Base-by-base conservation (phyloP, 2,113 vertebrate species). In the Vanacampus margaritifer region DNA sequence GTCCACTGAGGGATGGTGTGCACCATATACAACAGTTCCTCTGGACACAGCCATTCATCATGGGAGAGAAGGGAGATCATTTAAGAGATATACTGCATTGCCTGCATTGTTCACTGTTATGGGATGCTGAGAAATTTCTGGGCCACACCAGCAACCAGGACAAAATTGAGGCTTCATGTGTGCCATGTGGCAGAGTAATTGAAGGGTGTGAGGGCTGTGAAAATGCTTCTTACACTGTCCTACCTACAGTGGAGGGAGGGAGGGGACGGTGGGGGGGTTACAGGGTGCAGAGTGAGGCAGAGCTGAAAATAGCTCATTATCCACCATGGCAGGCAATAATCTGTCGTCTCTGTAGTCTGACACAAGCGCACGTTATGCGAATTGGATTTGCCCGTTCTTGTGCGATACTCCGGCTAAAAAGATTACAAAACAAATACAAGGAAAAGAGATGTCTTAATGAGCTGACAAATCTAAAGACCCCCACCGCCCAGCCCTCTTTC, bases 401-500 rank as follows among this genome's bases (percentile, higher is more conserved):
- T 58, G 60, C 23, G 0, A 23, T 26, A 43, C 60, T 62, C 6
- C 0, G n/a, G 60, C 36, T 62, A 26, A 62, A 69, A n/a, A 72
- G 83, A 90, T 87, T 86, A 88, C 84, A 86, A 84, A 86, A 89
- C 87, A 87, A 88, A 89, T 84, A 88, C 84, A 80, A 73, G 82
- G 76, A 76, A 84, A 79, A 75, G 72, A 76, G 70, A 92, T 75
- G 79, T 90, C 87, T 90, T 90, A 88, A 92, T 91, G 84, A 89
- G 86, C 75, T 28, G 78, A 80, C 84, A 89, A 83, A 86, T 86
- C 75, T 78, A 75, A 86, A 84, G 79, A 75, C 77, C 80, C 81
- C 79, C 84, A 24, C 17, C 35, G 8, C 0, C 35, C 35, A 24
- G 6, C 14, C 7, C 3, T 1, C 60, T 5, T 37, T 19, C n/a